Evolutionary conservation across 2,113 vertebrate genomes (phyloP).

Genomic region (Vulpes lagopus): DNA sequence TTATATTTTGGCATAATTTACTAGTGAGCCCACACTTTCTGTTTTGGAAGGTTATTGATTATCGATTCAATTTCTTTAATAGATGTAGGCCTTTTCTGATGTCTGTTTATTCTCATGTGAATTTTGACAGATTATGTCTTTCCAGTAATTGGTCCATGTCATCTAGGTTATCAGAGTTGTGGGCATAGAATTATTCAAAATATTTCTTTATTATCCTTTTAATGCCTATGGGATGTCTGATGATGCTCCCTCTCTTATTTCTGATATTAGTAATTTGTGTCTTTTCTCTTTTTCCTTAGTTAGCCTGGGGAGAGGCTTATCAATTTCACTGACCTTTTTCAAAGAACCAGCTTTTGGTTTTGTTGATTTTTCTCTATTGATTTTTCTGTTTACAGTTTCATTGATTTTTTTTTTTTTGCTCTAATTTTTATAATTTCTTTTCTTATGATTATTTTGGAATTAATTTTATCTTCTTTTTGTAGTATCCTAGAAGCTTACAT

Average conservation of each 20-base stretch:
- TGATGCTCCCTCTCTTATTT: not conserved
- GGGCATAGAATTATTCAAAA: not conserved
- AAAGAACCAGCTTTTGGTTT: not conserved
- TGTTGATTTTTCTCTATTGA: not conserved
- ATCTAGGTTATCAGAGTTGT: not conserved
- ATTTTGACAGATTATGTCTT: not conserved
- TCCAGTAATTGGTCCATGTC: not conserved
- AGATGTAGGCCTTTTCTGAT: not conserved
- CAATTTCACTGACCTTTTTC: not conserved
- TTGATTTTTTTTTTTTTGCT: not conserved
- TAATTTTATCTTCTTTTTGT: not conserved
- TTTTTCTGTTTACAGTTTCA: not conserved
- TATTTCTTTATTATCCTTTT: not conserved
- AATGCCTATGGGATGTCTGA: not conserved
- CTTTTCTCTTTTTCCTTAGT: not conserved
- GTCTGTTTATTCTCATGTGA: not conserved
- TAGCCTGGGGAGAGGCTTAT: not conserved
- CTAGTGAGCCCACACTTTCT: not conserved
- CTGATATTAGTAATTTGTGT: not conserved
- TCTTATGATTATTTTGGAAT: not conserved
- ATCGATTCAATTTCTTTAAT: not conserved
- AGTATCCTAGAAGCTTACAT: not conserved
- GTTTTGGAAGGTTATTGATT: not conserved
- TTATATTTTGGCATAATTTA: not conserved
- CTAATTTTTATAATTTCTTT: not conserved